A percentile compares a stretch with the other conserved stretches of the same genome.
Evolutionary conservation across 1,140 invertebrate genomes (phyloP).

Genomic region (Cherax destructor): DNA sequence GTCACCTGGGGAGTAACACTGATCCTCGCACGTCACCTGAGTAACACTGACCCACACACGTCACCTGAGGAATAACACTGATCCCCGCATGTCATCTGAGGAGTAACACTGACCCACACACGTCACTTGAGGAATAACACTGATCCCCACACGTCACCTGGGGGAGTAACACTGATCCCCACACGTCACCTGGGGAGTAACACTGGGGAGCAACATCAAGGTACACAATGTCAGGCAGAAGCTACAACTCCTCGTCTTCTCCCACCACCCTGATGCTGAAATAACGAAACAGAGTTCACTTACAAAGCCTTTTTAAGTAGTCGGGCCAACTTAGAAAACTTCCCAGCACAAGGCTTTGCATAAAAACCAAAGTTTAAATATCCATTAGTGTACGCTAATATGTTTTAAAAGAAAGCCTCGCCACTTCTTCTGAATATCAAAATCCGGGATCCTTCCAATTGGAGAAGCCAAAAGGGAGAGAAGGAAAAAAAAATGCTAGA

Average conservation of each 20-base stretch:
- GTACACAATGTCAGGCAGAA: no score
- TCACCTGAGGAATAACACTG: no score
- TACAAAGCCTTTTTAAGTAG: slow-evolving; percentile 60
- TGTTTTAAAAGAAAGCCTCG: slow-evolving; percentile 38
- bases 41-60: no score
- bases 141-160: no score
- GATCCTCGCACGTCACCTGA: no score
- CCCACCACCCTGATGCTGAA: background rate
- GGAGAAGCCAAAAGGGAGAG: background rate
- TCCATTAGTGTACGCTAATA: slow-evolving; percentile 56
- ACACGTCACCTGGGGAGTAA: no score
- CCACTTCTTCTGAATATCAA: slow-evolving; percentile 41
- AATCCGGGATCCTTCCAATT: slow-evolving; percentile 33
- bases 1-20: no score
- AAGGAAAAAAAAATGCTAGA: background rate
- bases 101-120: no score
- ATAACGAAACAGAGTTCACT: slow-evolving; percentile 19
- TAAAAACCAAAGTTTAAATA: slow-evolving; percentile 56
- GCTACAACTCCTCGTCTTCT: background rate
- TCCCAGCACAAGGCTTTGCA: slow-evolving; percentile 39
- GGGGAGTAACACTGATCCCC: no score
- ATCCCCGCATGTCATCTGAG: no score
- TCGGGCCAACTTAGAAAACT: slow-evolving; percentile 51
- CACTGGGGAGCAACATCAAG: no score
- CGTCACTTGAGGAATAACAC: no score